Conservation (phyloP, 92 coral and sea anemone species). For the Phenganax marumi region DNA sequence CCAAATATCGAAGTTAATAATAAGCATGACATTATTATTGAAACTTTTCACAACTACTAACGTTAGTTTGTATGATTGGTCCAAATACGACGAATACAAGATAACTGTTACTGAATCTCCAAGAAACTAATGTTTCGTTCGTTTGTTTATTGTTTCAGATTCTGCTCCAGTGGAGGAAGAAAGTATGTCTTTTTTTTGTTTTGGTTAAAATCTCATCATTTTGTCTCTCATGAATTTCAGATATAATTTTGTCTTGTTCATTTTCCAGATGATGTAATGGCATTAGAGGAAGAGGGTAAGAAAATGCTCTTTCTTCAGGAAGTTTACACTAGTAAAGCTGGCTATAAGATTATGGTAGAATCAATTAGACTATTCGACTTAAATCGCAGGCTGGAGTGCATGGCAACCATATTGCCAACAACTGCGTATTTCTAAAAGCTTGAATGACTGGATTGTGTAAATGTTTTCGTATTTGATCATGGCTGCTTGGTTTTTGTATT, state of each 20-base stretch:
- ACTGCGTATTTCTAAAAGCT: too few relatives aligned
- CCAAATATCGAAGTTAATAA: background rate
- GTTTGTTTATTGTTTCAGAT: background rate
- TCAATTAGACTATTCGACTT: background rate
- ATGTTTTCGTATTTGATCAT: too few relatives aligned
- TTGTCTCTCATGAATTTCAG: background rate
- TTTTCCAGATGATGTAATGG: background rate
- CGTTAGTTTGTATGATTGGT: background rate
- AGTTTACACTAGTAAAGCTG: background rate
- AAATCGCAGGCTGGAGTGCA: background rate
- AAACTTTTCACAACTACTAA: background rate
- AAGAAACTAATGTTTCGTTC: background rate
- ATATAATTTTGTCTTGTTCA: background rate
- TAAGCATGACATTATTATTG: background rate
- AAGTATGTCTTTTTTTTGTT: background rate
- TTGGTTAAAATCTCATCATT: background rate
- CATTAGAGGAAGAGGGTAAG: background rate
- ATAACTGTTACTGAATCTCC: too few relatives aligned
- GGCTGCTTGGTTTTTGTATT: too few relatives aligned
- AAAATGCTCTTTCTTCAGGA: background rate
- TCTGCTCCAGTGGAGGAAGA: background rate
- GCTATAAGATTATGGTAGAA: background rate
- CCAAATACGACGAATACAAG: too few relatives aligned
- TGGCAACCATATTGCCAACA: background rate
- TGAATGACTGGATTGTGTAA: too few relatives aligned